Evolutionary conservation across 35 echinoderm and acorn worm genomes (phyloP).

Genomic region (Acanthaster planci): DNA sequence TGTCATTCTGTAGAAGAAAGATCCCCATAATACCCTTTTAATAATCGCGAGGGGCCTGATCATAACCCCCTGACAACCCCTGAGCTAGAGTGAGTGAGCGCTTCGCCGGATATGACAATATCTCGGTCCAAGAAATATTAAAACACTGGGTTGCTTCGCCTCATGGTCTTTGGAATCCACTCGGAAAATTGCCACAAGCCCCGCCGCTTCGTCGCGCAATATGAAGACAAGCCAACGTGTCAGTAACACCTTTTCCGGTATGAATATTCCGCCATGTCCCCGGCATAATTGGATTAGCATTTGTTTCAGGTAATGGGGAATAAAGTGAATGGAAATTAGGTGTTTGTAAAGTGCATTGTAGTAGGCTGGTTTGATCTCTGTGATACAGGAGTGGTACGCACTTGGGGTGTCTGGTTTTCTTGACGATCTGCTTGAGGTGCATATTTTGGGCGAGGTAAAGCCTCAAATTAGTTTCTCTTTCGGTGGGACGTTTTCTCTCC

Average conservation of each 20-base stretch:
- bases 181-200: not conserved
- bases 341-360: not conserved
- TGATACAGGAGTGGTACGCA: no score
- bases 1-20: not conserved
- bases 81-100: constrained; percentile 9
- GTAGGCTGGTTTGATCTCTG: not conserved
- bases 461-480: no score
- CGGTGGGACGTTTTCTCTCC: no score
- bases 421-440: no score
- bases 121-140: not conserved
- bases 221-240: not conserved
- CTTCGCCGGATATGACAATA: not conserved
- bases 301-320: not conserved
- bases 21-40: constrained; percentile 23
- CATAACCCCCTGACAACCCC: not conserved
- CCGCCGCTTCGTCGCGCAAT: not conserved
- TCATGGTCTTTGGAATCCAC: not conserved
- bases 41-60: not conserved
- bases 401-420: no score
- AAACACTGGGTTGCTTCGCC: not conserved
- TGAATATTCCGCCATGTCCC: constrained; percentile 6
- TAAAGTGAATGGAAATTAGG: not conserved
- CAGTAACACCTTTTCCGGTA: not conserved
- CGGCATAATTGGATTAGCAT: not conserved
- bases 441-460: no score